Evolutionary conservation across 1,140 invertebrate species (phyloP), one percentile per base, ranked within the genome.

Genomic region (Lepidurus packardi): DNA sequence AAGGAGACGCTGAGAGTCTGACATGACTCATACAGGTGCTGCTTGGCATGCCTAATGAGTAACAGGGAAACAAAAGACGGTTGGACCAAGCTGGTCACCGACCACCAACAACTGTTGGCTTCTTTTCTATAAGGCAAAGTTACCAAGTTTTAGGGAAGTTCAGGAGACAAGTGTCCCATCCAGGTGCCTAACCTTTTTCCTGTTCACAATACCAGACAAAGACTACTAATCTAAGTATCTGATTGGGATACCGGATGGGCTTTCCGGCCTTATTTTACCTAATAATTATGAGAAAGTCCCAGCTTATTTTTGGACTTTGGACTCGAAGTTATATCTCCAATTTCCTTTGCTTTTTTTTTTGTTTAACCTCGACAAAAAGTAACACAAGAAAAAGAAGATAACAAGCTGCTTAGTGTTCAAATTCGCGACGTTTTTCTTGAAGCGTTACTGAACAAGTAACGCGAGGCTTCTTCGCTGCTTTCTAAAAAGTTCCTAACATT

Each of bases 1-100:
- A 34, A 34, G 34, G 34, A 65, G 53, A 65, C 21, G 53, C 16
- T n/a, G 53, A 65, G 53, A 65, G 53, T 65, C 53, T 65, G 53
- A 65, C 53, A 65, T 65, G 53, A 65, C 53, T 65, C 53, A 65
- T 65, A 65, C 53, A 65, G 53, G 53, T 65, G 53, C 53, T 65
- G 53, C 53, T 65, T 65, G 53, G 53, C 53, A 65, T 65, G 53
- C 16, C 53, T 65, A 65, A 65, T 65, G 53, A 65, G 53, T n/a
- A 65, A 65, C 9, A 65, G 53, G 53, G 53, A 65, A 65, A 65
- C 53, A 65, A 65, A 65, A 65, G 53, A 65, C 34, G 34, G 34
- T 34, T 34, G 34, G 34, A 34, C 53, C 21, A n/a, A 21, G 53
- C 53, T 65, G 53, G 53, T 65, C 53, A 65, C 53, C 53, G 53